These are phyloP conservation scores for Platyrinchus mystaceus DNA, from an alignment of 2,797 vertebrate species.

Conservation along the genomic window DNA sequence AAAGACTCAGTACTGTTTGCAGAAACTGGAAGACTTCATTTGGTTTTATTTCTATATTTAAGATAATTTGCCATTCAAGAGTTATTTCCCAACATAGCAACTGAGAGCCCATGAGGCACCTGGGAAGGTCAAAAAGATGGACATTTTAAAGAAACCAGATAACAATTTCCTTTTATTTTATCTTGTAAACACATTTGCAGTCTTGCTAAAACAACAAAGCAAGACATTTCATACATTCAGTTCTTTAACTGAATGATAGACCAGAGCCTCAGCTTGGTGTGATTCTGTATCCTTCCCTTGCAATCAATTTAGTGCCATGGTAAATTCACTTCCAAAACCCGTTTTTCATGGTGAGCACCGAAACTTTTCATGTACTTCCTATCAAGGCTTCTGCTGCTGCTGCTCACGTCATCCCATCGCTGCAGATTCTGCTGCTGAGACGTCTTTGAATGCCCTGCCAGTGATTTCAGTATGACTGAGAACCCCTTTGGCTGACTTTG, in stretches of 20 bases:
- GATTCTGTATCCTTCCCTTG: background rate
- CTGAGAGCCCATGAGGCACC: background rate
- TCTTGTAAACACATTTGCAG: background rate
- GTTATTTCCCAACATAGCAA: background rate
- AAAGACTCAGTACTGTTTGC: background rate
- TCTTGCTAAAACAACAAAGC: background rate
- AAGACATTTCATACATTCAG: background rate
- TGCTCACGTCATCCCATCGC: background rate
- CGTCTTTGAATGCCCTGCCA: fast-evolving
- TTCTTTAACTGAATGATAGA: background rate
- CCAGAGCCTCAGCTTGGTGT: background rate
- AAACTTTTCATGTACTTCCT: background rate
- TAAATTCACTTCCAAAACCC: background rate
- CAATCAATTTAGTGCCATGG: background rate
- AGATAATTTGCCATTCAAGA: background rate
- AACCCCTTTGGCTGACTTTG: background rate
- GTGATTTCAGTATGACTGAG: background rate
- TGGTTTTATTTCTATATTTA: background rate
- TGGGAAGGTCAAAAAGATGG: background rate
- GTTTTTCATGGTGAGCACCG: background rate
- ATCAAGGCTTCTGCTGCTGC: background rate
- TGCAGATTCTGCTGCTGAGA: background rate
- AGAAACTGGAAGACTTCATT: background rate
- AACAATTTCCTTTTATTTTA: constrained; percentile 6
- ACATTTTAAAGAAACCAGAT: background rate